Conservation (phyloP, 2,888 invertebrate species). For the Ornithoptera priamus region DNA sequence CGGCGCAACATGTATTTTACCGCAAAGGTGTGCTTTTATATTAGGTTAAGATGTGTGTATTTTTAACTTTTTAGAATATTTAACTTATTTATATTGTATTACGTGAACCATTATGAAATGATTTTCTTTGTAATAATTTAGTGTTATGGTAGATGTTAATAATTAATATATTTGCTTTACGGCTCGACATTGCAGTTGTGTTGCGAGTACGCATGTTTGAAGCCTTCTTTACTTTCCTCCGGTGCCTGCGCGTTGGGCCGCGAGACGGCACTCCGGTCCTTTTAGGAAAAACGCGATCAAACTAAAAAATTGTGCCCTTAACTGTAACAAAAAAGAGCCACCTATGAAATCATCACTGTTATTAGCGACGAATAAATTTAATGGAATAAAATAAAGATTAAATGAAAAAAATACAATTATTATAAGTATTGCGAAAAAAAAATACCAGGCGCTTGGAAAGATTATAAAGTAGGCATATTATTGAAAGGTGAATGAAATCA, state of each 20-base stretch:
- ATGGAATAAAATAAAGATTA: conserved; percentile 63
- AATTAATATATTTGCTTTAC: conserved; percentile 79
- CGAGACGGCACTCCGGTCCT: conserved; percentile 35
- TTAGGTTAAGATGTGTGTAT: conserved; percentile 79
- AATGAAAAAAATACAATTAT: conserved; percentile 53
- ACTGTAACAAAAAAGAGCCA: conserved; percentile 43
- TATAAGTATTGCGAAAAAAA: conserved; percentile 67
- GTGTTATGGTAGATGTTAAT: conserved; percentile 75
- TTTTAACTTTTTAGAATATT: conserved; percentile 80
- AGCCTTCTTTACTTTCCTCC: conserved; percentile 71
- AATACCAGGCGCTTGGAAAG: conserved; percentile 75
- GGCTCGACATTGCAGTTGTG: conserved; percentile 69
- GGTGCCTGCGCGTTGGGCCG: conserved; percentile 67
- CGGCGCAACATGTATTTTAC: conserved; percentile 48
- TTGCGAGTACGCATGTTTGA: conserved; percentile 54
- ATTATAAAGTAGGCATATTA: conserved; percentile 79
- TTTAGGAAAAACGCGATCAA: conserved; percentile 55
- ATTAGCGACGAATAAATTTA: conserved; percentile 64
- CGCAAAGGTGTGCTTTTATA: conserved; percentile 73
- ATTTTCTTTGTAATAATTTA: conserved; percentile 79
- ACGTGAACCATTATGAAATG: conserved; percentile 74
- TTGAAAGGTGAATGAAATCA: conserved; percentile 76
- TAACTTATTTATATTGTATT: conserved; percentile 80
- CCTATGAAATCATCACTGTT: conserved; percentile 52
- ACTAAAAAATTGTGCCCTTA: conserved; percentile 60